Conservation (phyloP, 2,797 vertebrate genomes). For the Diceros bicornis region DNA sequence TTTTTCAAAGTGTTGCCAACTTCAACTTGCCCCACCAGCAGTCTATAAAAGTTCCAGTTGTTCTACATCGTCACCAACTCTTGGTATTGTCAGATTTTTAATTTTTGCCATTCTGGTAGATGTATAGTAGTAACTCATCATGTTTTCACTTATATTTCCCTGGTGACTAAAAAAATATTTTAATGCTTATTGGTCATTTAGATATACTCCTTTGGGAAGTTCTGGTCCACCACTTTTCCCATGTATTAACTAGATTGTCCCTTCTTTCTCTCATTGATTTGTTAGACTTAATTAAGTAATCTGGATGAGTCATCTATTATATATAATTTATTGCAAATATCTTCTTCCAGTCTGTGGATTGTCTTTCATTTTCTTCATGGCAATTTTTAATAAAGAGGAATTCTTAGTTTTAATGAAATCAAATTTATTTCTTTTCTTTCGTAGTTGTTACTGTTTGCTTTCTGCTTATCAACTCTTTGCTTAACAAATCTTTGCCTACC, state of each 20-base stretch:
- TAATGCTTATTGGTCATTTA: not conserved
- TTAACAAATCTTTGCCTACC: not conserved
- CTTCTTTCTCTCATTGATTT: not conserved
- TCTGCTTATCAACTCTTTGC: not conserved
- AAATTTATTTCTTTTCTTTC: not conserved
- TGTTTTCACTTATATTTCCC: constrained; percentile 32
- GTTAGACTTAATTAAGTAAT: not conserved
- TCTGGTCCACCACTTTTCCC: not conserved
- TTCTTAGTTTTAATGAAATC: not conserved
- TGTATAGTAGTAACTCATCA: not conserved
- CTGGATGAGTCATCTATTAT: not conserved
- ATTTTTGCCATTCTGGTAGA: not conserved
- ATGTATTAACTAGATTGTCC: not conserved
- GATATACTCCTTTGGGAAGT: not conserved
- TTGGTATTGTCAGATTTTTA: not conserved
- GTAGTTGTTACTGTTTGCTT: not conserved
- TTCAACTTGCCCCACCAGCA: not conserved
- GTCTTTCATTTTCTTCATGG: not conserved
- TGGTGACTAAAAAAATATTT: not conserved
- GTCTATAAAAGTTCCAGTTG: not conserved
- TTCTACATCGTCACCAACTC: not conserved
- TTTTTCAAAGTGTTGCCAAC: constrained; percentile 15
- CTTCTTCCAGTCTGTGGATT: not conserved
- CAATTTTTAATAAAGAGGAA: not conserved
- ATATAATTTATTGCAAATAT: not conserved